These are phyloP conservation scores for Cyanoramphus novaezelandiae DNA, from an alignment of 2,113 vertebrate genomes.

Conservation along the genomic window DNA sequence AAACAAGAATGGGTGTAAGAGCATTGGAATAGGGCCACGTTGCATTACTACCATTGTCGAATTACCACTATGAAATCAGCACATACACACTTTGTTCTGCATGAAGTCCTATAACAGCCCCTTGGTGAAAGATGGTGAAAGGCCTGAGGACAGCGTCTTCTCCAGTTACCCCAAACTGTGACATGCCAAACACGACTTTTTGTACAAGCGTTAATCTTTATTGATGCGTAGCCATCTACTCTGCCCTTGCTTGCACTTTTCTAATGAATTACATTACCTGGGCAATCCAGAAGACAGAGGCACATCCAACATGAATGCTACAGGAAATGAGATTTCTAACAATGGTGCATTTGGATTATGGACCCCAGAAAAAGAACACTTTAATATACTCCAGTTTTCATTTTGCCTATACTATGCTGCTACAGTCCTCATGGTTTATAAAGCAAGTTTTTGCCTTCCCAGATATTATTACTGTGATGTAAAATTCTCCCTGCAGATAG, in stretches of 20 bases:
- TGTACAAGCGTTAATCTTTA: neutral
- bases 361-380: neutral
- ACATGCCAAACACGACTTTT: neutral
- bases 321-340: neutral
- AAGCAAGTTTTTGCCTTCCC: neutral
- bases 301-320: neutral
- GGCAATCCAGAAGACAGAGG: neutral
- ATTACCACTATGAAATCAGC: neutral
- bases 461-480: neutral
- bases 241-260: neutral
- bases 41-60: neutral
- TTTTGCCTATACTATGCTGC: neutral
- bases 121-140: neutral
- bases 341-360: neutral
- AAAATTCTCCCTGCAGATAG: neutral
- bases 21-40: neutral
- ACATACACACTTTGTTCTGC: neutral
- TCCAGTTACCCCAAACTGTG: neutral
- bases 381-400: neutral
- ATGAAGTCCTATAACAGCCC: neutral
- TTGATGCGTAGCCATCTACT: neutral
- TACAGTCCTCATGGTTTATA: neutral
- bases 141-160: neutral
- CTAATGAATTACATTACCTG: neutral
- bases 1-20: neutral